Conservation (phyloP, 1,140 invertebrate genomes). For the Drosophila sproati region DNA sequence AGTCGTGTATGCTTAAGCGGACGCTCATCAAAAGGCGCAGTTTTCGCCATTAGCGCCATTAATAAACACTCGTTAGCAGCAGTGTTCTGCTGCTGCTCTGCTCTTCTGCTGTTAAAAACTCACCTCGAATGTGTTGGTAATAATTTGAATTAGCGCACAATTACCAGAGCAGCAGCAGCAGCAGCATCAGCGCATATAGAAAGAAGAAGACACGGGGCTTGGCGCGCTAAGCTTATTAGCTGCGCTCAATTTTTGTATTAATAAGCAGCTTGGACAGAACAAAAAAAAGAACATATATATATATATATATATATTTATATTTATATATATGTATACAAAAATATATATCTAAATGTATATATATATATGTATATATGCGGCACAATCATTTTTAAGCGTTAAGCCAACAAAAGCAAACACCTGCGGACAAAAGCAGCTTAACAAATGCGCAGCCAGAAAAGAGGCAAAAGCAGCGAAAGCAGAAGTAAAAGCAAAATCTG, state of each 20-base stretch:
- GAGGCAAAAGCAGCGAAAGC: slow-evolving; percentile 1
- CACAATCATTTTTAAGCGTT: slow-evolving; percentile 52
- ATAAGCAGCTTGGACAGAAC: slow-evolving; percentile 76
- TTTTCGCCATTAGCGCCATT: slow-evolving; percentile 74
- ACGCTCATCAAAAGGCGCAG: slow-evolving; percentile 69
- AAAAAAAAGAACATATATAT: slow-evolving; percentile 21
- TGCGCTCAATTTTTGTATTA: slow-evolving; percentile 65
- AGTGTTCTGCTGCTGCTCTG: background rate
- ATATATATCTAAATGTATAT: background rate
- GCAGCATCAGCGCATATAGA: background rate
- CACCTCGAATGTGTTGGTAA: slow-evolving; percentile 69
- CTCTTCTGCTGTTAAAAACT: background rate
- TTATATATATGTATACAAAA: background rate
- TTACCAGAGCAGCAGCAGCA: slow-evolving; percentile 42
- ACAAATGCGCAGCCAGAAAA: slow-evolving; percentile 53
- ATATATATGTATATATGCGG: slow-evolving; percentile 1
- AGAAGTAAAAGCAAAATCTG: background rate
- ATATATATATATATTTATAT: slow-evolving; percentile 5
- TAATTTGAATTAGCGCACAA: slow-evolving; percentile 81
- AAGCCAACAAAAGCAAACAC: slow-evolving; percentile 77
- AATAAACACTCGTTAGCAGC: slow-evolving; percentile 78
- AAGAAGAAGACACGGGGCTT: background rate
- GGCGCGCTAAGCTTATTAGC: slow-evolving; percentile 71
- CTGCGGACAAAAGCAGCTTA: slow-evolving; percentile 81
- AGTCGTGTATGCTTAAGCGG: slow-evolving; percentile 62